A percentile compares a stretch with the other conserved stretches of the same genome.
phyloP scores from a whole-genome alignment of 2,888 invertebrate genomes.

The Ectemnius lituratus region DNA sequence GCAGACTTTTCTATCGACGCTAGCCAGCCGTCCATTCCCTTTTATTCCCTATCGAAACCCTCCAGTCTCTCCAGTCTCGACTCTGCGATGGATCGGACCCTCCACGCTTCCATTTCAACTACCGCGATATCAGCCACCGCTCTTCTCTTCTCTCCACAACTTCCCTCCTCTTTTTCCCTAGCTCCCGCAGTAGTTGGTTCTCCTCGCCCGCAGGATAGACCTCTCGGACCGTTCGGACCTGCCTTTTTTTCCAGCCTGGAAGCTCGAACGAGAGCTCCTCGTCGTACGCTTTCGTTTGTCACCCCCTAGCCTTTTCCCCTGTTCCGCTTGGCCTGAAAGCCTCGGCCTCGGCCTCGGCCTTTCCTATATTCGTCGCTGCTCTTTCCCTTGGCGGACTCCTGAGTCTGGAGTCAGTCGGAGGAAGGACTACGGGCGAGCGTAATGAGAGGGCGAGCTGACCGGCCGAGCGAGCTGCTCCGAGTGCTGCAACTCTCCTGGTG shows the following conservation, averaged over 20 bases:
- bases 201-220: no score
- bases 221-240: no score
- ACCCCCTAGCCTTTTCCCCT: not conserved
- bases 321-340: not conserved
- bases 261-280: no score
- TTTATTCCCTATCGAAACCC: slow-evolving; percentile 24
- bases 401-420: not conserved
- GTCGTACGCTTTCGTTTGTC: not conserved
- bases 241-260: no score
- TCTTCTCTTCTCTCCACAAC: not conserved
- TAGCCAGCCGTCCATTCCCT: slow-evolving; percentile 1
- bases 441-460: slow-evolving; percentile 42
- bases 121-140: slow-evolving; percentile 8
- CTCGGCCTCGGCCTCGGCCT: not conserved
- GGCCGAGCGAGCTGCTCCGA: slow-evolving; percentile 36
- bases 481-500: no score
- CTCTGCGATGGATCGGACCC: slow-evolving; percentile 20
- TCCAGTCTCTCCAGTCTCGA: slow-evolving; percentile 5
- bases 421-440: slow-evolving; percentile 26
- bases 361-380: not conserved
- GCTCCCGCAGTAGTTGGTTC: not conserved
- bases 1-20: slow-evolving; percentile 8
- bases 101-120: slow-evolving; percentile 6
- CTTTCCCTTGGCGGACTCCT: not conserved
- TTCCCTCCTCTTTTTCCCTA: not conserved